These are phyloP conservation scores for Lomographa bimaculata DNA, from an alignment of 2,888 invertebrate species.

Conservation along the genomic window DNA sequence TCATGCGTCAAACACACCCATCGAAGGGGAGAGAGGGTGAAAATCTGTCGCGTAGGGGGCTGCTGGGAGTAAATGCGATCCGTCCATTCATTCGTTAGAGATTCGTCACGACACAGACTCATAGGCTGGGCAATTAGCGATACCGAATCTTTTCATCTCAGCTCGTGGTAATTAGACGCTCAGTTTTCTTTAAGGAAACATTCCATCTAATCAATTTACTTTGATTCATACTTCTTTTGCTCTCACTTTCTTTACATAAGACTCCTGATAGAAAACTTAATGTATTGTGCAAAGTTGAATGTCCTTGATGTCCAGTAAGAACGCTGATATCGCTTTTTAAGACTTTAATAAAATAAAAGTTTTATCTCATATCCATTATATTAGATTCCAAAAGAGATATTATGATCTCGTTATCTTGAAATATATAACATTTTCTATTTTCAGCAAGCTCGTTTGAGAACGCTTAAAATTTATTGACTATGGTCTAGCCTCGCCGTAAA, in stretches of 20 bases:
- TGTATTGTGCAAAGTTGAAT: too few relatives aligned
- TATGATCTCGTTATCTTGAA: conserved; percentile 67
- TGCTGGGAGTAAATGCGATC: conserved; percentile 41
- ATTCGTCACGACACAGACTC: conserved; percentile 57
- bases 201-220: too few relatives aligned
- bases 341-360: conserved; percentile 49
- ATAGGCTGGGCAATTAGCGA: conserved; percentile 56
- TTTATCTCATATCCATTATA: conserved; percentile 62
- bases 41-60: conserved; percentile 53
- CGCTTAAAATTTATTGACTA: conserved; percentile 64
- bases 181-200: conserved; percentile 7
- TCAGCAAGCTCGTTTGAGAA: conserved; percentile 56
- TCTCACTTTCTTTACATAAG: not conserved
- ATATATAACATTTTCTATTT: conserved; percentile 63
- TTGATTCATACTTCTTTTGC: too few relatives aligned
- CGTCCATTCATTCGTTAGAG: conserved; percentile 55
- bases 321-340: conserved; percentile 12
- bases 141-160: conserved; percentile 53
- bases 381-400: conserved; percentile 66
- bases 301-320: not conserved
- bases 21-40: conserved; percentile 55
- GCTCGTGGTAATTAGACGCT: conserved; percentile 33
- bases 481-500: conserved; percentile 58
- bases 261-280: too few relatives aligned
- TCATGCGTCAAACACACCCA: conserved; percentile 66